phyloP scores from a whole-genome alignment of 2,113 vertebrate genomes.

The Gavia stellata region DNA sequence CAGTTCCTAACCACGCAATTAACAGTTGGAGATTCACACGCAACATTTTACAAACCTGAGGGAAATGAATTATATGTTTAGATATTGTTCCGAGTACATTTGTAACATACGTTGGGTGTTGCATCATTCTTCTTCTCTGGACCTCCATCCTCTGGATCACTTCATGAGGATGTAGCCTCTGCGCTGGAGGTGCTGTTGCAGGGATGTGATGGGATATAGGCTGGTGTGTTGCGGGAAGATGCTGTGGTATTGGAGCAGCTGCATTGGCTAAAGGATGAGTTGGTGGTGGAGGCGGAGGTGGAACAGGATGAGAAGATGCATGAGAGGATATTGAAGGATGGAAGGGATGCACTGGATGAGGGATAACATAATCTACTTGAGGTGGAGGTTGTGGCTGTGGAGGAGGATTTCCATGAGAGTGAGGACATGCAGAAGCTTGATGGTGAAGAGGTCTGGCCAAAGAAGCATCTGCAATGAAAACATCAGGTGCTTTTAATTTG shows the following conservation, averaged over 20 bases:
- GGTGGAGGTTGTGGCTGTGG: slow-evolving; percentile 86
- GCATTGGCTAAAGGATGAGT: slow-evolving; percentile 84
- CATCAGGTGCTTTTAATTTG: neutral
- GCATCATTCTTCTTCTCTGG: slow-evolving; percentile 95
- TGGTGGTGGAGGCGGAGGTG: slow-evolving; percentile 82
- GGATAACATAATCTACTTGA: slow-evolving; percentile 92
- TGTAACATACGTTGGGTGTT: slow-evolving; percentile 92
- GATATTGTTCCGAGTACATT: slow-evolving; percentile 51
- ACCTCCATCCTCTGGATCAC: slow-evolving; percentile 97
- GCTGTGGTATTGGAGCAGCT: slow-evolving; percentile 84
- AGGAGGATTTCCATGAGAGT: slow-evolving; percentile 90
- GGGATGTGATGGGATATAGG: slow-evolving; percentile 89
- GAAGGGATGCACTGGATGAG: slow-evolving; percentile 91
- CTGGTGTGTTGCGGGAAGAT: slow-evolving; percentile 88
- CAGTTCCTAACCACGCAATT: slow-evolving; percentile 12
- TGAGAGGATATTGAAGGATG: slow-evolving; percentile 88
- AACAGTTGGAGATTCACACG: slow-evolving; percentile 6
- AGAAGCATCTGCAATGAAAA: slow-evolving; percentile 81
- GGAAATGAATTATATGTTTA: slow-evolving; percentile 47
- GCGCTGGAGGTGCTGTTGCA: slow-evolving; percentile 84
- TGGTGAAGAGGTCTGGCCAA: slow-evolving; percentile 92
- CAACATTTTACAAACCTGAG: slow-evolving; percentile 51
- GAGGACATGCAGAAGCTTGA: slow-evolving; percentile 90
- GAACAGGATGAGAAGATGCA: slow-evolving; percentile 83
- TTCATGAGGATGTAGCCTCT: slow-evolving; percentile 93